These are phyloP conservation scores for Itoplectis maculator DNA, from an alignment of 2,888 invertebrate species.

Conservation along the genomic window DNA sequence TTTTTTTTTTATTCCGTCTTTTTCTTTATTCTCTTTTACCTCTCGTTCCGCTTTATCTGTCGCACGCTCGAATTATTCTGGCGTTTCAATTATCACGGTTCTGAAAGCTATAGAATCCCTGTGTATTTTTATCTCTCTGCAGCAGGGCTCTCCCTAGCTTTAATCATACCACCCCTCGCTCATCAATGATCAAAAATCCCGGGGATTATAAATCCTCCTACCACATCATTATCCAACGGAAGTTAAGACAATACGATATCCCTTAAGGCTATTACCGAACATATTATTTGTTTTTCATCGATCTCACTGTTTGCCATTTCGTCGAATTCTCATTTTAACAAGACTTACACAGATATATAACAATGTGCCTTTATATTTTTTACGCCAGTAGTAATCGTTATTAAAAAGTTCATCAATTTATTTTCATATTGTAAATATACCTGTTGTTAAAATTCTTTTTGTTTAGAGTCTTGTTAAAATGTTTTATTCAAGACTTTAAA, in stretches of 20 bases:
- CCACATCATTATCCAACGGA: too few relatives aligned
- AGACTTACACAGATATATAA: too few relatives aligned
- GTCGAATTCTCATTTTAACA: conserved; percentile 12
- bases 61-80: conserved; percentile 61
- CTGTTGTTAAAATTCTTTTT: too few relatives aligned
- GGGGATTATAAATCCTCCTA: not conserved
- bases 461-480: too few relatives aligned
- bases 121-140: not conserved
- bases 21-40: conserved; percentile 48
- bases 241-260: too few relatives aligned
- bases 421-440: too few relatives aligned
- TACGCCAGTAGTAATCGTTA: too few relatives aligned
- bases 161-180: conserved; percentile 9
- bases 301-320: too few relatives aligned
- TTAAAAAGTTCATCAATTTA: too few relatives aligned
- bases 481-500: conserved; percentile 1
- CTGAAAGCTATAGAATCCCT: conserved; percentile 12
- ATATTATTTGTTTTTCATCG: too few relatives aligned
- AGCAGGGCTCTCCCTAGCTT: not conserved
- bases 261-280: too few relatives aligned
- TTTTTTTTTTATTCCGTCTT: conserved; percentile 41
- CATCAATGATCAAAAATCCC: conserved; percentile 41
- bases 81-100: conserved; percentile 64
- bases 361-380: too few relatives aligned
- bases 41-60: conserved; percentile 54